Conservation (phyloP, 2,888 invertebrate species). For the Dryobota labecula region DNA sequence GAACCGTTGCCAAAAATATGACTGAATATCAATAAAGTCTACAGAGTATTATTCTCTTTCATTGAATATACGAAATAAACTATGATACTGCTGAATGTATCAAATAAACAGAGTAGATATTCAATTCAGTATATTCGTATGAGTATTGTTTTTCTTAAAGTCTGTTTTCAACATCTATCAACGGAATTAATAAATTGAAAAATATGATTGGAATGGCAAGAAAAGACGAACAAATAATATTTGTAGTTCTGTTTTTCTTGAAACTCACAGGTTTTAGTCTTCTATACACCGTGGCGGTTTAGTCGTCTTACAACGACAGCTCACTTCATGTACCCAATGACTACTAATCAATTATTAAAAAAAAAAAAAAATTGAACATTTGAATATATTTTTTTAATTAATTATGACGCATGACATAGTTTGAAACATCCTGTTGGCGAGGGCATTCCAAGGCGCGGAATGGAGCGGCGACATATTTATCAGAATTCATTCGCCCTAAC, state of each 20-base stretch:
- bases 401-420: too few species aligned
- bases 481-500: too few species aligned
- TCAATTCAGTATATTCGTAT: constrained; percentile 26
- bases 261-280: not conserved
- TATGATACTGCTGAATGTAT: constrained; percentile 31
- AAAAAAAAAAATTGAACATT: too few species aligned
- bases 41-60: constrained; percentile 21
- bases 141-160: constrained; percentile 1
- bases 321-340: too few species aligned
- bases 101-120: constrained; percentile 29
- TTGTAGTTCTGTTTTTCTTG: not conserved
- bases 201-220: not conserved
- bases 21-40: constrained; percentile 39
- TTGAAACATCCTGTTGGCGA: too few species aligned
- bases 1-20: constrained; percentile 26
- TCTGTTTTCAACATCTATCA: not conserved
- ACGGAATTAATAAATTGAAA: not conserved
- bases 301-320: too few species aligned
- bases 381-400: too few species aligned
- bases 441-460: too few species aligned
- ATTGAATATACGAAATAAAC: constrained; percentile 46
- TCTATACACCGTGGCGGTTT: too few species aligned
- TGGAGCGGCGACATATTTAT: too few species aligned
- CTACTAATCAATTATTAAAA: too few species aligned
- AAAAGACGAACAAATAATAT: not conserved